These are phyloP conservation scores for Hyposoter didymator DNA, from an alignment of 2,888 invertebrate genomes.

Conservation along the genomic window DNA sequence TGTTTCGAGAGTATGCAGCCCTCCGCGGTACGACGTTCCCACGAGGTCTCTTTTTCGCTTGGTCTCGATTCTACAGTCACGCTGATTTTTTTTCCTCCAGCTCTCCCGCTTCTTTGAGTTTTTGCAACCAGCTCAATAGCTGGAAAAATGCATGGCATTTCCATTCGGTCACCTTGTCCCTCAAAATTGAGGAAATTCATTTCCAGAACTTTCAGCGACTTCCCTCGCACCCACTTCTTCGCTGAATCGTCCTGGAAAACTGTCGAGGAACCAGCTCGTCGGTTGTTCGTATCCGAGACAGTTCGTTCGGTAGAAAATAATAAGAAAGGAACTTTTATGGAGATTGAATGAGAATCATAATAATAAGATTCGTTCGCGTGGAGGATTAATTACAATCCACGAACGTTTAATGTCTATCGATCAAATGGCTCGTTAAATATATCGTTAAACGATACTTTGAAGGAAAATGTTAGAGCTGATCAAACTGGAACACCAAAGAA, in stretches of 20 bases:
- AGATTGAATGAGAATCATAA: background rate
- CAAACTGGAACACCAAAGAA: background rate
- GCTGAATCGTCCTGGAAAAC: background rate
- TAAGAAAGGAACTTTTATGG: background rate
- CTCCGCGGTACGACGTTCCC: conserved; percentile 75
- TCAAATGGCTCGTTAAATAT: background rate
- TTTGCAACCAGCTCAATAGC: conserved; percentile 1
- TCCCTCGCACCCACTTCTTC: too few relatives aligned
- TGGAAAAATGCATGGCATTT: conserved; percentile 9
- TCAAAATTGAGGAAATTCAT: conserved; percentile 11
- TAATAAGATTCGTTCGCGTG: background rate
- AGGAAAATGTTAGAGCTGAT: background rate
- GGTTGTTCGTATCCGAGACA: background rate
- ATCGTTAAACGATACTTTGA: background rate
- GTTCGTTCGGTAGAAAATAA: background rate
- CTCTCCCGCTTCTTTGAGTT: conserved; percentile 16
- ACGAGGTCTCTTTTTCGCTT: conserved; percentile 71
- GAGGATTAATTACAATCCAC: background rate
- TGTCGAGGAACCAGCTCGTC: background rate
- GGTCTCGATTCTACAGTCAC: conserved; percentile 56
- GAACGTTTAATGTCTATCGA: background rate
- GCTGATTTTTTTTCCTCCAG: conserved; percentile 35
- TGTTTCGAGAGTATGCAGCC: conserved; percentile 77
- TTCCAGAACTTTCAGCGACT: background rate
- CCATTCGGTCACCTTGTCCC: background rate